Percentiles rank a stretch among this genome's conserved stretches.
phyloP scores from a whole-genome alignment of 2,113 vertebrate genomes.

The Pygoscelis antarcticus region DNA sequence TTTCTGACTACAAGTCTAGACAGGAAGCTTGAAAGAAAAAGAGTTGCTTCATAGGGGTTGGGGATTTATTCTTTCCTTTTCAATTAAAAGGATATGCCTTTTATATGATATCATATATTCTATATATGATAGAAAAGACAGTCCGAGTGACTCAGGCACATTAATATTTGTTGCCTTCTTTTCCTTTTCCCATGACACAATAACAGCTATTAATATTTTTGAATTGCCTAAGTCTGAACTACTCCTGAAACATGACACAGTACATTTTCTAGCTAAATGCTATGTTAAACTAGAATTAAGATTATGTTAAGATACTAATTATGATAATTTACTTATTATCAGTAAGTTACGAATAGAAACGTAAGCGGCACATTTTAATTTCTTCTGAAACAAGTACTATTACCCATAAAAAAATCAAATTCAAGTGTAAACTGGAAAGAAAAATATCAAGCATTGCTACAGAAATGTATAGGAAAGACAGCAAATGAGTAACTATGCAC shows the following conservation, averaged over 20 bases:
- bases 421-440: neutral
- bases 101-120: neutral
- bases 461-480: neutral
- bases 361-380: rapidly evolving
- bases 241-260: neutral
- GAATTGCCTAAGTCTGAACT: neutral
- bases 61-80: neutral
- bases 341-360: neutral
- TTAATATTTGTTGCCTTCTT: neutral
- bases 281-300: neutral
- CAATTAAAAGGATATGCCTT: conserved; percentile 22
- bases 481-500: neutral
- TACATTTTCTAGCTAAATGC: neutral
- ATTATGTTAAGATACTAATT: neutral
- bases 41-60: neutral
- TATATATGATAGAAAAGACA: neutral
- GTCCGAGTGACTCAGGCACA: neutral
- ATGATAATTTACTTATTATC: neutral
- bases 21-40: conserved; percentile 60
- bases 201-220: neutral
- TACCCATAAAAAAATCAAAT: neutral
- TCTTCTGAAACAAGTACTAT: neutral
- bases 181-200: neutral
- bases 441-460: neutral
- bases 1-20: conserved; percentile 56